Evolutionary conservation across 2,888 invertebrate genomes (phyloP), one percentile per base, ranked within the genome.

Genomic region (Ditula angustiorana): DNA sequence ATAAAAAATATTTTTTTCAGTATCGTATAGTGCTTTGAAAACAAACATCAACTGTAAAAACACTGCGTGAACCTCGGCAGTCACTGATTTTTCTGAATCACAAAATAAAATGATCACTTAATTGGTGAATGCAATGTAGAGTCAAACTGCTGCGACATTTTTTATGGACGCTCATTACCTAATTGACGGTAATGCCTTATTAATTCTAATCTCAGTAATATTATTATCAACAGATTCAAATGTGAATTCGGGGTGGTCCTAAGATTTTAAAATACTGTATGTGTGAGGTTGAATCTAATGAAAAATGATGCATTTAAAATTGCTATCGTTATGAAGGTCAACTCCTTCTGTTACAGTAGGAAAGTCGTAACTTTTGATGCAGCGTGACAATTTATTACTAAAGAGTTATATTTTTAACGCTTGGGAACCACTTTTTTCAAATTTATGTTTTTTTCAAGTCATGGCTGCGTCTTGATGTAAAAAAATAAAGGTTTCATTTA

Each of bases 371-470:
- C 75, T 76, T 67, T 75, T 81, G 78, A 85, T 83, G 73, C 67
- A 75, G 78, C 86, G 82, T 87, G 85, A 85, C 82, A 86, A 87
- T 87, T 87, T 87, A 88, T 86, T 78, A 79, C 78, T 72, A 75
- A 72, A 75, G 53, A 59, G 53, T 64, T 64, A 46, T 19, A 26
- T 26, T 37, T 28, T 35, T 56, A 41, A 37, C 23, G 41, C 58
- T 49, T 64, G 53, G 21, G 58, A 64, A 64, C 33, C 55, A 26
- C 4, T 44, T 52, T 26, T 57, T 13, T 26, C 26, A 26, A 49
- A 49, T 26, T n/a, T 26, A 24, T 26, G 13, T 26, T 5, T 2
- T 24, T 24, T 47, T 13, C 3, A 13, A n/a, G 8, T 3, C 4
- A 23, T 5, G 5, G 21, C 13, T 19, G 41, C 16, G 2, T 7